A percentile compares a stretch with the other conserved stretches of the same genome.
Conservation (phyloP, 2,797 vertebrate species). For the Adrianichthys oophorus region DNA sequence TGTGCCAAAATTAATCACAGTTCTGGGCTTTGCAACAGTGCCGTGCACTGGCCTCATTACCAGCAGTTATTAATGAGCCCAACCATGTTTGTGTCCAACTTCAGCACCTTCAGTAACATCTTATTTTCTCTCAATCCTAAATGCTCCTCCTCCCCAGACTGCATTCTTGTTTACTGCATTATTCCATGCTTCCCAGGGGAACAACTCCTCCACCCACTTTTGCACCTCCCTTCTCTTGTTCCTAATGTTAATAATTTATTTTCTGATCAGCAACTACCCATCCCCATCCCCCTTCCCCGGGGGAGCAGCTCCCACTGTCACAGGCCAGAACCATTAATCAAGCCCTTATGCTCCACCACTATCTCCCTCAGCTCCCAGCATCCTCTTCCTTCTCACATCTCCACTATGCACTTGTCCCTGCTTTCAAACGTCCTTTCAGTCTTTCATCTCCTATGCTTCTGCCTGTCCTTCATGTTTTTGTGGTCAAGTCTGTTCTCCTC, state of each 20-base stretch:
- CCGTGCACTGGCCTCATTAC: constrained; percentile 58
- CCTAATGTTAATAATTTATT: constrained; percentile 73
- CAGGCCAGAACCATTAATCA: constrained; percentile 83
- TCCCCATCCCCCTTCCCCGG: constrained; percentile 50
- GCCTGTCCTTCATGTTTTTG: constrained; percentile 51
- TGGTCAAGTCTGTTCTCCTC: constrained; percentile 39
- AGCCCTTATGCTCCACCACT: constrained; percentile 45
- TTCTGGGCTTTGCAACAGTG: constrained; percentile 9
- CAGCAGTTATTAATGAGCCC: constrained; percentile 76
- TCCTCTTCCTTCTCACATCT: constrained; percentile 22
- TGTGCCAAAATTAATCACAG: constrained; percentile 57
- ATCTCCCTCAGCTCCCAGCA: constrained; percentile 25
- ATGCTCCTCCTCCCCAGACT: constrained; percentile 1
- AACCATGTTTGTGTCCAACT: constrained; percentile 43
- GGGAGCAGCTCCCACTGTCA: constrained; percentile 79
- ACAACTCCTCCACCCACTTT: constrained; percentile 26
- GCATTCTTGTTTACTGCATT: neutral
- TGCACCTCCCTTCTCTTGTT: constrained; percentile 54
- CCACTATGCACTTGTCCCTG: constrained; percentile 18
- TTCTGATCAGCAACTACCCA: constrained; percentile 46
- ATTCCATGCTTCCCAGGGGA: constrained; percentile 2
- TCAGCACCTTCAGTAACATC: constrained; percentile 60
- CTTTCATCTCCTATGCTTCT: constrained; percentile 33
- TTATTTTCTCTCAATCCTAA: constrained; percentile 47
- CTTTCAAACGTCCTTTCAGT: constrained; percentile 14